Base-by-base conservation (phyloP, 1,140 invertebrate genomes). In the Drosophila equinoxialis region DNA sequence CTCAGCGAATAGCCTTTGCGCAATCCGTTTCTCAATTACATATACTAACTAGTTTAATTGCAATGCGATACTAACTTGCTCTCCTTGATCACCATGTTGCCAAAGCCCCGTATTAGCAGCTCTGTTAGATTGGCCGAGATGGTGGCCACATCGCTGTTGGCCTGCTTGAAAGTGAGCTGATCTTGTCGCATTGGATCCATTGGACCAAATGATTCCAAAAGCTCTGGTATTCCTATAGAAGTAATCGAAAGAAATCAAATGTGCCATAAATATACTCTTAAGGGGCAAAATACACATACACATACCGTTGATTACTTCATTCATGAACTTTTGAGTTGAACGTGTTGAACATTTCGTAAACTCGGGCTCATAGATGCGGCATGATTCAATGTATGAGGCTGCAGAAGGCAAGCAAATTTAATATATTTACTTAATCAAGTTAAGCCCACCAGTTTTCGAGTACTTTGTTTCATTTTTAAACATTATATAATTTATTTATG, bases 371-470 rank as follows among this genome's bases (percentile, higher is more conserved):
- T 93, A 93, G 91, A 93, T 94, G 55, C 92, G 91, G 80, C 94
- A 95, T 64, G 94, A 94, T 82, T 94, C 93, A 26, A 95, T 93
- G 77, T 93, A 95, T 81, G 92, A 87, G 8, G 94, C 94, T 95
- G 90, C 77, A 94, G 45, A 8, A 93, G 8, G 10, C 6, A 3
- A 55, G 4, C 0, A 45, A n/a, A 23, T 23, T 6, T 7, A 0
- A 48, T 55, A 45, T 45, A 54, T 39, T 71, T 42, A 30, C 59
- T 60, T 59, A 71, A 71, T 64, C 14, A 67, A 51, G 7, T 65
- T 42, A 3, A 35, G 30, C 30, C 13, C 37, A 26, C 30, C 57
- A 35, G 33, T 58, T 37, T 30, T 58, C 17, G 14, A 58, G 17
- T 23, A 57, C 39, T 63, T 61, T 60, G 26, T 55, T 35, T 35